Evolutionary conservation across 2,113 vertebrate genomes (phyloP).

Genomic region (Amblyornis subalaris): DNA sequence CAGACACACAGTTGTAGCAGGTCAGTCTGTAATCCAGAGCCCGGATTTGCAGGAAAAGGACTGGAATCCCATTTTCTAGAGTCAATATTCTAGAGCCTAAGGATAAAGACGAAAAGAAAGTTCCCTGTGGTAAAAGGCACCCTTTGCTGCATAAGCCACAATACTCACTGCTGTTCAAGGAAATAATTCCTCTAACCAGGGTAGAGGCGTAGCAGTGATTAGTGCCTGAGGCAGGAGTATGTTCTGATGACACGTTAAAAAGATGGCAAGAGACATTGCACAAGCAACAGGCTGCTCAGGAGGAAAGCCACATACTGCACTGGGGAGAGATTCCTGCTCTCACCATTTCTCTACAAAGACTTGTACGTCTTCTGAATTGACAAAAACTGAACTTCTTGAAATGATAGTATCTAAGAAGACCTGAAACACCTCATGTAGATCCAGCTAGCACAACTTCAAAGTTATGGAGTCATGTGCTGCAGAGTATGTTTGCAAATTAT

Average conservation of each 20-base stretch:
- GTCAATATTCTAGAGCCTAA: background rate
- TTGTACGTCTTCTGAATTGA: background rate
- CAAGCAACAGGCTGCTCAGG: background rate
- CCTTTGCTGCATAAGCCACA: background rate
- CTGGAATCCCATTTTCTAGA: background rate
- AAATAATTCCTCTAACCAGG: background rate
- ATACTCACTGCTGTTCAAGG: background rate
- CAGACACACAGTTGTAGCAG: background rate
- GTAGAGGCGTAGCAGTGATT: accelerated
- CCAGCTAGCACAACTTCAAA: background rate
- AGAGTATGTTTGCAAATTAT: background rate
- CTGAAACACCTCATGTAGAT: background rate
- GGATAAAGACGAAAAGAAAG: background rate
- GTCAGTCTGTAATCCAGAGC: background rate
- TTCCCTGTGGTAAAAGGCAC: background rate
- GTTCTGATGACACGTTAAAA: background rate
- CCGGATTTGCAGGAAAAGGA: background rate
- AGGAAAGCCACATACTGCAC: background rate
- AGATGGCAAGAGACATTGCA: background rate
- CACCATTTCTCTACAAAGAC: background rate
- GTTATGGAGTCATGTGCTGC: background rate
- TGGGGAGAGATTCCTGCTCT: background rate
- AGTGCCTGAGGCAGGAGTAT: background rate
- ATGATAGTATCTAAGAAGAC: background rate
- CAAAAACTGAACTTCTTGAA: background rate